Evolutionary conservation across 2,797 vertebrate genomes (phyloP).

Genomic region (Melanotaenia nigrans): DNA sequence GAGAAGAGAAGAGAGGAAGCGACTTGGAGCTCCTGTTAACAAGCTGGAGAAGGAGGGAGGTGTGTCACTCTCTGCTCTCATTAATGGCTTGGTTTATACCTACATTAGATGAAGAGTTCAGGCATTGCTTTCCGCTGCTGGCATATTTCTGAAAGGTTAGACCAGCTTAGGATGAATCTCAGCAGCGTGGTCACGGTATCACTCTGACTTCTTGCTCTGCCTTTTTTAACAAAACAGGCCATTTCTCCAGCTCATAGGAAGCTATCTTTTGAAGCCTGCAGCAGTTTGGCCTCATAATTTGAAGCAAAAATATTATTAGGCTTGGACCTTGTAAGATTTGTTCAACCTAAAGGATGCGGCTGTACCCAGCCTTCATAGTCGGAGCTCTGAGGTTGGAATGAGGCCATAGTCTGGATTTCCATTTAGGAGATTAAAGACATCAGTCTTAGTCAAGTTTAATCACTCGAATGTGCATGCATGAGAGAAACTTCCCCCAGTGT

Average conservation of each 20-base stretch:
- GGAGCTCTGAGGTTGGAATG: conserved; percentile 26
- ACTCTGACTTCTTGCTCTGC: conserved; percentile 17
- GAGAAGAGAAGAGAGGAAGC: conserved; percentile 27
- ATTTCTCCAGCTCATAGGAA: conserved; percentile 25
- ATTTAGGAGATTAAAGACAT: conserved; percentile 63
- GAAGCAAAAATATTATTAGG: conserved; percentile 48
- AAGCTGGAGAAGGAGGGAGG: conserved; percentile 33
- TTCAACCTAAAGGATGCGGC: conserved; percentile 33
- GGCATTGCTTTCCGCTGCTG: conserved; percentile 21
- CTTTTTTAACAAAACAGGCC: conserved; percentile 40
- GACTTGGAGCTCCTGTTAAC: conserved; percentile 37
- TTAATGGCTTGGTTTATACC: conserved; percentile 33
- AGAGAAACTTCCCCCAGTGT: background rate
- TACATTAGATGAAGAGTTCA: conserved; percentile 34
- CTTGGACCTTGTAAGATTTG: conserved; percentile 47
- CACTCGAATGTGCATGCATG: conserved; percentile 21
- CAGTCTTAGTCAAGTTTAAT: conserved; percentile 50
- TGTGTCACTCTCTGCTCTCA: conserved; percentile 36
- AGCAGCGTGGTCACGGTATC: conserved; percentile 7
- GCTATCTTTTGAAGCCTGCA: conserved; percentile 20
- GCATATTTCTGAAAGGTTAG: conserved; percentile 35
- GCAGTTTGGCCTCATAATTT: conserved; percentile 34
- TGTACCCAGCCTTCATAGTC: background rate
- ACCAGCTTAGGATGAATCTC: conserved; percentile 24
- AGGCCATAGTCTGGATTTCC: conserved; percentile 42